These are phyloP conservation scores for Harpagoxenus sublaevis DNA, from an alignment of 2,888 invertebrate species.

Conservation along the genomic window DNA sequence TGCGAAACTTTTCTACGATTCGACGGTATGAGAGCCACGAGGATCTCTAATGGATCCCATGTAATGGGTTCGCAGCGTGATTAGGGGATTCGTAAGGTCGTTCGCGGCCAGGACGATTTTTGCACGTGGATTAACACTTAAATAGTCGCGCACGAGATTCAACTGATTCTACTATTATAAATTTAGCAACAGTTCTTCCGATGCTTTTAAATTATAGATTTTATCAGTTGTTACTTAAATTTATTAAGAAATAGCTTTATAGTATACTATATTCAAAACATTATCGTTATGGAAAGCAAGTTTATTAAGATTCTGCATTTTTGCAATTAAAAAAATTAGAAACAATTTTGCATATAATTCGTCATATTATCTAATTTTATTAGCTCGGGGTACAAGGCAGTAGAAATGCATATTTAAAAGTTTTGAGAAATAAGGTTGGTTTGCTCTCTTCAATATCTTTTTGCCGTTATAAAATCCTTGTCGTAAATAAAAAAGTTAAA, in stretches of 20 bases:
- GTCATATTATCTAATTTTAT: not conserved
- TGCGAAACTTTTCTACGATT: constrained; percentile 80
- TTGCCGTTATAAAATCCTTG: not conserved
- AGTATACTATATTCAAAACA: not conserved
- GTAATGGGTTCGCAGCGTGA: constrained; percentile 77
- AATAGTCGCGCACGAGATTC: constrained; percentile 57
- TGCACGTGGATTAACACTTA: constrained; percentile 63
- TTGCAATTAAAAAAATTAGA: not conserved
- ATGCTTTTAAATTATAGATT: constrained; percentile 9
- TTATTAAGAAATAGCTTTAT: not conserved
- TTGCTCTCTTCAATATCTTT: not conserved
- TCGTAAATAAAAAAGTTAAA: not conserved
- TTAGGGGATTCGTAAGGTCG: constrained; percentile 35
- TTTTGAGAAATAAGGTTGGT: not conserved
- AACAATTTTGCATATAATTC: not conserved
- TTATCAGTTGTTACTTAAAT: not conserved
- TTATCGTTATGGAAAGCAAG: not conserved
- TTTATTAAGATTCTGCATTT: not conserved
- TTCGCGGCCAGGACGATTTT: constrained; percentile 64
- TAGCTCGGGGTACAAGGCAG: not conserved
- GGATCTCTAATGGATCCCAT: constrained; percentile 75
- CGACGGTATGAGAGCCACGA: constrained; percentile 73
- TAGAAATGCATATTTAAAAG: not conserved
- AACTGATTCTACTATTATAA: constrained; percentile 10
- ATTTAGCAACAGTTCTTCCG: not conserved